phyloP scores from a whole-genome alignment of 2,797 vertebrate genomes.

The Alouatta caraya region DNA sequence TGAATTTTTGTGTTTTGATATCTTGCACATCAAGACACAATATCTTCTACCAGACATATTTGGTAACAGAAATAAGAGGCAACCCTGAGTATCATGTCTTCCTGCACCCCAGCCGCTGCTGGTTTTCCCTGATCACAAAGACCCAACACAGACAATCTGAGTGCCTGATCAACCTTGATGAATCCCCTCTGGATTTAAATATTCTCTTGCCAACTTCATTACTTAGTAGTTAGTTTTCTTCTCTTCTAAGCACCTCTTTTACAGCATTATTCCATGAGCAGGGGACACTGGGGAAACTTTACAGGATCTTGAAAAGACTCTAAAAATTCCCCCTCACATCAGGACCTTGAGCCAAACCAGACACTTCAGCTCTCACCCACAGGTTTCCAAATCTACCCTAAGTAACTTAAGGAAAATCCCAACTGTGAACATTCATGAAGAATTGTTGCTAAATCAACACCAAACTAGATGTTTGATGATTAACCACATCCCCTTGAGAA shows the following conservation, averaged over 20 bases:
- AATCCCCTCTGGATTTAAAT: background rate
- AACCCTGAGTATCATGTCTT: background rate
- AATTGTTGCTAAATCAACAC: conserved; percentile 50
- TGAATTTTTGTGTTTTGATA: background rate
- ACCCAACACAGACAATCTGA: background rate
- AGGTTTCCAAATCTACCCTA: conserved; percentile 13
- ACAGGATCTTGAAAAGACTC: background rate
- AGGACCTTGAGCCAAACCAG: background rate
- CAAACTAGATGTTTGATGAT: conserved; percentile 40
- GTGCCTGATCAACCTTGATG: background rate
- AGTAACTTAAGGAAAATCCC: conserved; percentile 18
- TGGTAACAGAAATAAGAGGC: background rate
- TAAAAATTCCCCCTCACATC: background rate
- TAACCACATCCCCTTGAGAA: conserved; percentile 42
- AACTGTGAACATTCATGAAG: background rate
- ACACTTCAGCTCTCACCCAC: background rate
- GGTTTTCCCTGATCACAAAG: background rate
- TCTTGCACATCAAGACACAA: background rate
- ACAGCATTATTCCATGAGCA: background rate
- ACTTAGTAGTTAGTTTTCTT: background rate
- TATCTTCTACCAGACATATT: background rate
- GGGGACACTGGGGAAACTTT: background rate
- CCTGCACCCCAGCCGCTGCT: background rate
- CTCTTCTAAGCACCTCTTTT: background rate
- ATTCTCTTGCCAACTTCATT: background rate